Percentiles rank a stretch among this genome's conserved stretches.
These are phyloP conservation scores for Cephalotes varians DNA, from an alignment of 2,888 invertebrate genomes.

Conservation along the genomic window DNA sequence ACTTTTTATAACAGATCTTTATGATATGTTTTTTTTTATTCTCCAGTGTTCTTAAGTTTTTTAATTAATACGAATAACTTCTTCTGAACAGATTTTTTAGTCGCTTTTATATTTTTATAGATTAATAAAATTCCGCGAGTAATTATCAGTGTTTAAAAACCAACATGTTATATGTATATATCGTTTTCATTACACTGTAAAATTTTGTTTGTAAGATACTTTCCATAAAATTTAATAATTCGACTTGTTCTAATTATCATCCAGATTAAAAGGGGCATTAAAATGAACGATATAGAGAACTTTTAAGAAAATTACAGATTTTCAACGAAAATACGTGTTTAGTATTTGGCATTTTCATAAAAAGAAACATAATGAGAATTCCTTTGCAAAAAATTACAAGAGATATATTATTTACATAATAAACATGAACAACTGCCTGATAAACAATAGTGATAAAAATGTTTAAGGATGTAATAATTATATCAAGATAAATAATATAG, in stretches of 20 bases:
- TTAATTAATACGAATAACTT: not conserved
- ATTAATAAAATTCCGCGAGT: not conserved
- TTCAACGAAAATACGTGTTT: not conserved
- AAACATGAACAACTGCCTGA: not conserved
- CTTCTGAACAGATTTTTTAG: too few species aligned
- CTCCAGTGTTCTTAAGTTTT: not conserved
- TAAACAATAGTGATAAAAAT: constrained; percentile 4
- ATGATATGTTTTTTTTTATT: not conserved
- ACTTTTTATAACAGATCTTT: constrained; percentile 16
- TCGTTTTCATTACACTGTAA: not conserved
- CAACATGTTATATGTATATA: not conserved
- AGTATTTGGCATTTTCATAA: not conserved
- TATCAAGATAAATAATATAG: constrained; percentile 13
- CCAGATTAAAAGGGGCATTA: not conserved
- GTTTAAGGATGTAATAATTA: not conserved
- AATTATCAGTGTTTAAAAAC: not conserved
- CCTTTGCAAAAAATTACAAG: not conserved
- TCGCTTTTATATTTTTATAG: constrained; percentile 5
- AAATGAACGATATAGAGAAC: not conserved
- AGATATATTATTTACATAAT: not conserved
- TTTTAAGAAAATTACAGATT: not conserved
- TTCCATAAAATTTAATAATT: not conserved
- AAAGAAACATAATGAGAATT: not conserved
- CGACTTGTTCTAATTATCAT: not conserved
- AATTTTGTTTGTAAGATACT: not conserved